Conservation (phyloP, 2,797 vertebrate genomes). For the Dipus sagitta region DNA sequence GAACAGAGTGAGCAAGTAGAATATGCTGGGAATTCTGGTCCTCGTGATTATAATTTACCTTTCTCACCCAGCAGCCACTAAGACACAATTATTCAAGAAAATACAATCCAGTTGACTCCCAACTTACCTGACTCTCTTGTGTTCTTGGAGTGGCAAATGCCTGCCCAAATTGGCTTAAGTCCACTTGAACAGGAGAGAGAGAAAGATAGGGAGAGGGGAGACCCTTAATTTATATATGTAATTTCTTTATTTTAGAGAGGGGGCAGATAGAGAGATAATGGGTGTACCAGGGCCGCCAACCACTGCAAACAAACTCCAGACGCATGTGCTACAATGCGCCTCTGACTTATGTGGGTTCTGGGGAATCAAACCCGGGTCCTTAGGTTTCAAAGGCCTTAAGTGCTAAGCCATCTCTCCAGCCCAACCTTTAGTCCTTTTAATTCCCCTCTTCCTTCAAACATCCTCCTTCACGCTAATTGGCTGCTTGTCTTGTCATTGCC, state of each 20-base stretch:
- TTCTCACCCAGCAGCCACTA: background rate
- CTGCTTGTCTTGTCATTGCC: constrained; percentile 45
- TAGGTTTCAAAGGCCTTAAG: too few species aligned
- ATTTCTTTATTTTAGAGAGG: too few species aligned
- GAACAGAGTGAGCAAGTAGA: constrained; percentile 49
- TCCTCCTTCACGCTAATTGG: constrained; percentile 62
- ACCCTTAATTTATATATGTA: too few species aligned
- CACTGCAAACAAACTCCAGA: too few species aligned
- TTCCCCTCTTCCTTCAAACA: background rate
- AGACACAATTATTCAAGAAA: constrained; percentile 1
- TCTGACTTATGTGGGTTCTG: too few species aligned
- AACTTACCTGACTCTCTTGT: constrained; percentile 64
- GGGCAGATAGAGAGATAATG: background rate
- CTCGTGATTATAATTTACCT: constrained; percentile 12
- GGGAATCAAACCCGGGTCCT: too few species aligned
- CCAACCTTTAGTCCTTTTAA: constrained; percentile 43
- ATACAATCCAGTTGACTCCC: background rate
- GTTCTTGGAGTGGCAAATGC: constrained; percentile 47
- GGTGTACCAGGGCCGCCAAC: too few species aligned
- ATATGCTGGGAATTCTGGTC: background rate
- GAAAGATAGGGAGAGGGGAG: background rate
- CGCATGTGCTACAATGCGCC: too few species aligned
- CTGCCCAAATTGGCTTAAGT: constrained; percentile 11
- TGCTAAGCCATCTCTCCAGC: too few species aligned
- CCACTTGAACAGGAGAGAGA: background rate